Evolutionary conservation across 1,140 invertebrate species (phyloP), one percentile per base, ranked within the genome.

Genomic region (Megalonaias nervosa): DNA sequence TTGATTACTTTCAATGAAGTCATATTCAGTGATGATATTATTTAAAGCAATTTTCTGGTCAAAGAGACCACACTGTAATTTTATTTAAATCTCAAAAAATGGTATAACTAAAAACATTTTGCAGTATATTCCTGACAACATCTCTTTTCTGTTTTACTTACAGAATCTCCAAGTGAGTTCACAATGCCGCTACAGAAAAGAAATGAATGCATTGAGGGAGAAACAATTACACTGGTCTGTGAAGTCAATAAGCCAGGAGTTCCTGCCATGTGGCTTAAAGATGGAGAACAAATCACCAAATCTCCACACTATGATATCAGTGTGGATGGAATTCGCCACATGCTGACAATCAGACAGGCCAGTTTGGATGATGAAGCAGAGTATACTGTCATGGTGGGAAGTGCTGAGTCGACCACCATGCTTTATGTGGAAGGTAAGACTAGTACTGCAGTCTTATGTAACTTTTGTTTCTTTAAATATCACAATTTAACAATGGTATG

Each of bases 221-320:
- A 89, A 61, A 80, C 81, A 19, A 81, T 88, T 23, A 86, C 84
- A 60, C 81, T 89, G 75, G 80, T 83, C 13, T 90, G 89, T 83
- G 89, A 90, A 81, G 77, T 91, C 21, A 86, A 98, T 97, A 57
- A 96, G 94, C 76, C 98, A 96, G 13, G 95, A 92, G n/a, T 86
- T 13, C 84, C 86, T 15, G 94, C 98, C 77, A 94, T 95, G 86
- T 99, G 98, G 98, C 93, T 93, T 15, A 96, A 96, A 87, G 95
- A 97, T 86, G 93, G 93, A 17, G 81, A 84, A 73, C 79, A 86
- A 60, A 84, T 89, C 65, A 84, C 84, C 13, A 70, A 82, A 55
- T 81, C 81, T 38, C 83, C 87, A 68, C 85, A 84, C 19, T 85
- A 83, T 64, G 84, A 88, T 74, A 86, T 89, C 56, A 81, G 80